Conservation (phyloP, 2,888 invertebrate species). For the Hyposoter dolosus region DNA sequence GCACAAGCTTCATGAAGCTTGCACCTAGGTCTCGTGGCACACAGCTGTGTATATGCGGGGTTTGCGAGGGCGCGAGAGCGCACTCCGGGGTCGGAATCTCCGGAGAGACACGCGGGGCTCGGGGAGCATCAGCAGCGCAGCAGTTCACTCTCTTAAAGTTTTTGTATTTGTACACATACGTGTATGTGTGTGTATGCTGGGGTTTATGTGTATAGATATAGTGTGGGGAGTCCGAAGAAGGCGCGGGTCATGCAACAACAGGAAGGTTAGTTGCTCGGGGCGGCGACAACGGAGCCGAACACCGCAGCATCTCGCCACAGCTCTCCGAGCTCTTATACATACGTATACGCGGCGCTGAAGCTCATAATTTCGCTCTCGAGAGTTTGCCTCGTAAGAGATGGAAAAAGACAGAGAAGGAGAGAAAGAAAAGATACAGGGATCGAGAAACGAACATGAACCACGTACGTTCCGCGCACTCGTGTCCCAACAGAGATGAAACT, state of each 20-base stretch:
- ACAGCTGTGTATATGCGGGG: slow-evolving; percentile 31
- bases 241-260: slow-evolving; percentile 82
- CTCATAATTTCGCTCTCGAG: slow-evolving; percentile 77
- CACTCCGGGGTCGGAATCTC: slow-evolving; percentile 41
- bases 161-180: neutral
- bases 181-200: neutral
- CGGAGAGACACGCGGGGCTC: slow-evolving; percentile 39
- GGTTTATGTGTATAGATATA: neutral
- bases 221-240: slow-evolving; percentile 77
- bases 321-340: slow-evolving; percentile 72
- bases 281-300: slow-evolving; percentile 81
- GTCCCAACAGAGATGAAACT: slow-evolving; percentile 55
- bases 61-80: slow-evolving; percentile 56
- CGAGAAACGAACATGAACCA: slow-evolving; percentile 63
- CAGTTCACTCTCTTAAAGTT: slow-evolving; percentile 20
- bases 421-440: slow-evolving; percentile 43
- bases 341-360: slow-evolving; percentile 72
- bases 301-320: slow-evolving; percentile 72
- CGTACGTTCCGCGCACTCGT: slow-evolving; percentile 37
- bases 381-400: slow-evolving; percentile 48
- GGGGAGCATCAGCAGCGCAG: slow-evolving; percentile 16
- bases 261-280: slow-evolving; percentile 83
- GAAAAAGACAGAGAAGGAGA: slow-evolving; percentile 38
- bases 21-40: slow-evolving; percentile 36
- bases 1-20: slow-evolving; percentile 45